A percentile compares a stretch with the other conserved stretches of the same genome.
Evolutionary conservation across 1,140 invertebrate species (phyloP).

Genomic region (Caenorhabditis inopinata): DNA sequence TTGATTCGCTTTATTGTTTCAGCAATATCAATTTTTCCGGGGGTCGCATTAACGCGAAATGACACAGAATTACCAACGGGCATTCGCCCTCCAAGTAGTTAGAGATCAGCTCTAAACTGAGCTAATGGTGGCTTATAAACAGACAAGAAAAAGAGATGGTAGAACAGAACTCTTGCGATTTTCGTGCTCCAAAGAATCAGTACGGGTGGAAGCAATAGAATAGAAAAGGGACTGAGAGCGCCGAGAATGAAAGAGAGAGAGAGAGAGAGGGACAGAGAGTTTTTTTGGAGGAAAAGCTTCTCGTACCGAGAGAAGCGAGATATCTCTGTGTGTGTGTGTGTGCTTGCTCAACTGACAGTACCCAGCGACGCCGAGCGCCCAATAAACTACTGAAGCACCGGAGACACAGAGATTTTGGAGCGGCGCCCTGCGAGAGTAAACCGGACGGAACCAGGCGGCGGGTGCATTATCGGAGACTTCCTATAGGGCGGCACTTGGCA

Average conservation of each 20-base stretch:
- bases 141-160: not conserved
- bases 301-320: not conserved
- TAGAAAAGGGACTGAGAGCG: not conserved
- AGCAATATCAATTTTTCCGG: slow-evolving; percentile 21
- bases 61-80: slow-evolving; percentile 25
- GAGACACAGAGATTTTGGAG: slow-evolving; percentile 24
- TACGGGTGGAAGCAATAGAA: too few relatives aligned
- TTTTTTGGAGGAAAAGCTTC: not conserved
- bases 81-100: not conserved
- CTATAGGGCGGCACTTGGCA: not conserved
- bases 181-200: not conserved
- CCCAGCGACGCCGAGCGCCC: not conserved
- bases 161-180: slow-evolving; percentile 6
- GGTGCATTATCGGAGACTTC: not conserved
- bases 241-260: not conserved
- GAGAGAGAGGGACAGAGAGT: not conserved
- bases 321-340: not conserved
- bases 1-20: slow-evolving; percentile 22
- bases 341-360: slow-evolving; percentile 20
- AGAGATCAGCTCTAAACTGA: not conserved
- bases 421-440: not conserved
- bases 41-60: slow-evolving; percentile 21
- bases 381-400: not conserved
- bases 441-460: not conserved
- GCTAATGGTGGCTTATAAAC: not conserved